Evolutionary conservation across 2,113 vertebrate species (phyloP), one percentile per base, ranked within the genome.

Genomic region (Poecilia latipinna): DNA sequence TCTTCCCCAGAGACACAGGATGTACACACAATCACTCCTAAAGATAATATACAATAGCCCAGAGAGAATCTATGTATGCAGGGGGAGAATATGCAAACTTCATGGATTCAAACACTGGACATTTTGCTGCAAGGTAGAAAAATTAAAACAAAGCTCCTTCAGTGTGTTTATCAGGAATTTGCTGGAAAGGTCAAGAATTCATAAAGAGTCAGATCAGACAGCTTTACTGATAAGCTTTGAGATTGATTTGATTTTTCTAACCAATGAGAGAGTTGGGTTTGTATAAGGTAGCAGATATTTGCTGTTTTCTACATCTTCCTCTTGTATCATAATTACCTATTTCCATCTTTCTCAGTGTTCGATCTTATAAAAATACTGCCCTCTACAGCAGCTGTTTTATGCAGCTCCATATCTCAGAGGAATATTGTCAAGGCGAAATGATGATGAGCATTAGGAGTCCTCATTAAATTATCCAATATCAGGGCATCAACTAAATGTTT

Each of bases 381-480:
- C 75, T 80, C 67, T 54, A 72, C 66, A 22, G 81, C 75, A 84
- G 77, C 71, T 75, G 82, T 83, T 85, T 86, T 87, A 72, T 74
- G 29, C 65, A 68, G 79, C 60, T 75, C 51, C 8, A 57, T 62
- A 77, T 90, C 87, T 87, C 80, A 64, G 79, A 83, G 74, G 77
- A 85, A 77, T 80, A 72, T 77, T 82, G 77, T 79, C 83, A 85
- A 82, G 84, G 82, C 84, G 87, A 90, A 83, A 80, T 87, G 71
- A 83, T 74, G 81, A 74, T 82, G 86, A 90, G 78, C 86, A 82
- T 70, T 84, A 67, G 69, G 39, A 72, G 67, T 78, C 68, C 79
- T 83, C 82, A 80, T 86, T 88, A 87, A 86, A 87, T 83, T 72
- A 69, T 75, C 77, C 60, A 82, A 33, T 68, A 74, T 78, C 65